Conservation (phyloP, 2,888 invertebrate genomes). For the Lottia gigantea region DNA sequence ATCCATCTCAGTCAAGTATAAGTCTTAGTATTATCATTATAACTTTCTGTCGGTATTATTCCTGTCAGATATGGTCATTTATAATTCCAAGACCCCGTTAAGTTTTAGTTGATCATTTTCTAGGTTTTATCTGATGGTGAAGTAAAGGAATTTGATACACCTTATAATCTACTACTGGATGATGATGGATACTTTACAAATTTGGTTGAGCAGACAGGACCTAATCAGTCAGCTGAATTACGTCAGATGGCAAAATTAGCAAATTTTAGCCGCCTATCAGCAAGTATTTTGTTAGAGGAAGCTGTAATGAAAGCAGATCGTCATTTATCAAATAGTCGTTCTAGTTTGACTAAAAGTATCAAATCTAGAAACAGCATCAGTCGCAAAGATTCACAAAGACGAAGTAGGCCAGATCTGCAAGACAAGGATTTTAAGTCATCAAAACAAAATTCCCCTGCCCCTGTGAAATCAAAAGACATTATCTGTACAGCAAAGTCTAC, state of each 20-base stretch:
- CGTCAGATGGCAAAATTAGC: constrained; percentile 35
- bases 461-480: too few species aligned
- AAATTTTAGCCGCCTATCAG: constrained; percentile 31
- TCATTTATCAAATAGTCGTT: constrained; percentile 30
- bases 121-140: constrained; percentile 80
- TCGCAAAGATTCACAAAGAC: neutral
- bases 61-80: too few species aligned
- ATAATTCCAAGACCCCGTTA: neutral
- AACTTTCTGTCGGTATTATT: too few species aligned
- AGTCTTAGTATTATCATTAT: too few species aligned
- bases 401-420: neutral
- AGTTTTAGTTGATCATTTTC: neutral
- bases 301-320: constrained; percentile 34
- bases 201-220: constrained; percentile 56
- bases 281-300: constrained; percentile 34
- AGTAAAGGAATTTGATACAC: constrained; percentile 82
- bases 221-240: constrained; percentile 32
- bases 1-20: too few species aligned
- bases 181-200: constrained; percentile 55
- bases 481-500: too few species aligned
- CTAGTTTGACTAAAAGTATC: neutral
- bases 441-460: too few species aligned
- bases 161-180: constrained; percentile 72
- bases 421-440: too few species aligned
- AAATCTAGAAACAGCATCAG: neutral